Evolutionary conservation across 2,113 vertebrate genomes (phyloP).

Genomic region (Gobius niger): DNA sequence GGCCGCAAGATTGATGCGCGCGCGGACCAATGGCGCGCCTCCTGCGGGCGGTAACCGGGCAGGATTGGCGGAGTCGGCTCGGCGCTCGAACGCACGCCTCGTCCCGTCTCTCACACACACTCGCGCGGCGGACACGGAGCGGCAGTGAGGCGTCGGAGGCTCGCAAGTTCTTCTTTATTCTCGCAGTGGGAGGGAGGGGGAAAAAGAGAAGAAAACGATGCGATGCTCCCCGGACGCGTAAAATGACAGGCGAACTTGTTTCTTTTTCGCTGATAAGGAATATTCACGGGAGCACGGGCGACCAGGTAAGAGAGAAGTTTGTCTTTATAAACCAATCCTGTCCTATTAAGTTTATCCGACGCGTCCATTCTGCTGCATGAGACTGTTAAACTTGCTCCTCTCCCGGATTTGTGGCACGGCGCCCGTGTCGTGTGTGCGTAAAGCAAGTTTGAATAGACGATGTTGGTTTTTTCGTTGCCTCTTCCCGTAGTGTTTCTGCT

Average conservation of each 20-base stretch:
- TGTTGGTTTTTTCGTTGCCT: not conserved
- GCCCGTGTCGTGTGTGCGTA: not conserved
- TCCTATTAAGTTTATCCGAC: not conserved
- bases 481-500: slow-evolving; percentile 3
- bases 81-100: slow-evolving; percentile 43
- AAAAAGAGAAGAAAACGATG: slow-evolving; percentile 49
- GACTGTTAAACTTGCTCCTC: not conserved
- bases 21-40: slow-evolving; percentile 62
- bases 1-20: slow-evolving; percentile 45
- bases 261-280: slow-evolving; percentile 24
- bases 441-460: not conserved
- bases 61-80: slow-evolving; percentile 62
- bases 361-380: not conserved
- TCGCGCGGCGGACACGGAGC: slow-evolving; percentile 16
- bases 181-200: not conserved
- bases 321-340: not conserved
- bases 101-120: slow-evolving; percentile 37
- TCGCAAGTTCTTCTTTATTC: slow-evolving; percentile 39
- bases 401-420: not conserved
- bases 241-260: slow-evolving; percentile 42
- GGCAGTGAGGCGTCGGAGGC: slow-evolving; percentile 35
- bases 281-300: slow-evolving; percentile 10
- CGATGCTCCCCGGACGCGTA: slow-evolving; percentile 20
- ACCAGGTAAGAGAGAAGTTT: slow-evolving; percentile 52
- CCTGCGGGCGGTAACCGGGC: slow-evolving; percentile 46